Evolutionary conservation across 35 echinoderm and acorn worm species (phyloP).

Genomic region (Anneissia japonica): DNA sequence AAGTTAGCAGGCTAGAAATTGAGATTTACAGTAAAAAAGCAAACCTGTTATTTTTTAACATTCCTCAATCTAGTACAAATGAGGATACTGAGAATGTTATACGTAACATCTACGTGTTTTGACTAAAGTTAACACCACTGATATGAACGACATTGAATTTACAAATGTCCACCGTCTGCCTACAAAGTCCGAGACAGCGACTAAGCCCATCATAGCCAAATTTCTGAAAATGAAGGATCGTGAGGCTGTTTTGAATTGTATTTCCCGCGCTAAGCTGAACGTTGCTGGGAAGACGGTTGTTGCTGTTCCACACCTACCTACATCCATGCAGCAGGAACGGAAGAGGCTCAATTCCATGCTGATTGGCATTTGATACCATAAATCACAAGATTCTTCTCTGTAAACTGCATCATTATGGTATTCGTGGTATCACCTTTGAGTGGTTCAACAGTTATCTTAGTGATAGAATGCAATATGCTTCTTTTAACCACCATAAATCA

Average conservation of each 20-base stretch:
- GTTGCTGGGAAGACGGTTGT: background rate
- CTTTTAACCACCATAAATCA: no score
- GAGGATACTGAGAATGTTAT: background rate
- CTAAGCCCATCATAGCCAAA: conserved; percentile 14
- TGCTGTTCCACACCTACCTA: no score
- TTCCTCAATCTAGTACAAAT: background rate
- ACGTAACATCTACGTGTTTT: background rate
- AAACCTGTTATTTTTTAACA: background rate
- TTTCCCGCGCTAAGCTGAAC: background rate
- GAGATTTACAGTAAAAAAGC: background rate
- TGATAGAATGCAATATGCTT: no score
- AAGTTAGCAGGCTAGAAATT: background rate
- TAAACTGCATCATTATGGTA: no score
- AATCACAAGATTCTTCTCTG: no score
- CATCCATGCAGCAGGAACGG: no score
- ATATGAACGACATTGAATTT: background rate
- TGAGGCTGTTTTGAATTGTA: background rate
- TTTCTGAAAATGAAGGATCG: conserved; percentile 11
- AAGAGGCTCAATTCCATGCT: no score
- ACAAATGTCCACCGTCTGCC: background rate
- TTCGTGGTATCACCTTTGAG: no score
- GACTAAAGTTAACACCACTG: background rate
- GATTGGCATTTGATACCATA: no score
- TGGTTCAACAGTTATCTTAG: no score
- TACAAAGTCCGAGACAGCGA: background rate